Percentiles rank a stretch among this genome's conserved stretches.
These are phyloP conservation scores for Micrasema longulum DNA, from an alignment of 1,140 invertebrate species.

Conservation along the genomic window DNA sequence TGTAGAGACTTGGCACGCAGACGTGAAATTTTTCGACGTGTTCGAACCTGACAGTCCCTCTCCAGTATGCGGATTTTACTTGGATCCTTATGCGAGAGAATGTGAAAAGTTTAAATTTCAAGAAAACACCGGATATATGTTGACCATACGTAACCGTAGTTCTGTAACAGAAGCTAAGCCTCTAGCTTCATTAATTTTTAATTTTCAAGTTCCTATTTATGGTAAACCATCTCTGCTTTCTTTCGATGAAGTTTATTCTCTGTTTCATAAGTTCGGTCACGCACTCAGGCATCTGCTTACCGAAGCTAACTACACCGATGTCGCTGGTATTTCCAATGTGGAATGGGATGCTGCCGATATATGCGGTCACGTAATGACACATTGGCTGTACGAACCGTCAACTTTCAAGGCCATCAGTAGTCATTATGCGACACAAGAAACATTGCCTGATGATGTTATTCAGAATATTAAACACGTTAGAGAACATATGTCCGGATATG, in stretches of 20 bases:
- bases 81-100: slow-evolving; percentile 82
- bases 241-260: slow-evolving; percentile 78
- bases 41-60: slow-evolving; percentile 76
- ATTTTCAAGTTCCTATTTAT: slow-evolving; percentile 75
- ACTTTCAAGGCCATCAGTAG: slow-evolving; percentile 77
- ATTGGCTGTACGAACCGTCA: slow-evolving; percentile 82
- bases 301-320: slow-evolving; percentile 82
- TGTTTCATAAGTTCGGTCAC: slow-evolving; percentile 90
- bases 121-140: slow-evolving; percentile 75
- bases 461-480: slow-evolving; percentile 73
- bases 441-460: slow-evolving; percentile 75
- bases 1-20: slow-evolving; percentile 83
- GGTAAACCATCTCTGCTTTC: slow-evolving; percentile 78
- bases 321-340: slow-evolving; percentile 85
- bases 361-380: slow-evolving; percentile 82
- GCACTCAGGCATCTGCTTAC: slow-evolving; percentile 86
- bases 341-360: slow-evolving; percentile 92
- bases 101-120: slow-evolving; percentile 72
- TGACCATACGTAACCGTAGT: slow-evolving; percentile 77
- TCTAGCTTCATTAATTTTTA: slow-evolving; percentile 84
- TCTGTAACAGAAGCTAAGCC: slow-evolving; percentile 72
- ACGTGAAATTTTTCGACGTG: slow-evolving; percentile 87
- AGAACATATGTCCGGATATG: slow-evolving; percentile 81
- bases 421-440: slow-evolving; percentile 81
- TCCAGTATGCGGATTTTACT: slow-evolving; percentile 83